Conservation (phyloP, 1,140 invertebrate genomes). For the Drosophila mayri region DNA sequence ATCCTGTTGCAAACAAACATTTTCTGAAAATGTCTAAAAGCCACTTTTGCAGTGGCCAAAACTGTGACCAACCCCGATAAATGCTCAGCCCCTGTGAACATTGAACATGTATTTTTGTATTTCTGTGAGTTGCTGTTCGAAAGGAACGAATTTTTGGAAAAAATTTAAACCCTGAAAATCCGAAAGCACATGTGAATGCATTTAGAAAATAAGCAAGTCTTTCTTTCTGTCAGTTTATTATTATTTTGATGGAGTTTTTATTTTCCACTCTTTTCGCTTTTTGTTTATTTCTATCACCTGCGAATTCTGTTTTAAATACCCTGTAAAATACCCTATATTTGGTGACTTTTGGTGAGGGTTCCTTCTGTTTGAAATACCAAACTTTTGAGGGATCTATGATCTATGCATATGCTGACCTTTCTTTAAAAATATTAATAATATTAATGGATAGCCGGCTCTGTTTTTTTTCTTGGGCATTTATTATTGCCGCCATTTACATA, state of each 20-base stretch:
- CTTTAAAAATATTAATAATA: constrained; percentile 36
- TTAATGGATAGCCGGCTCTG: constrained; percentile 7
- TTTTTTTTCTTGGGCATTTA: constrained; percentile 56
- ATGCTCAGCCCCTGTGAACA: constrained; percentile 11
- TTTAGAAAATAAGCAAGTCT: constrained; percentile 28
- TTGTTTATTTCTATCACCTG: constrained; percentile 27
- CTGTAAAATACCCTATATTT: constrained; percentile 11
- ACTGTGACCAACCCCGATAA: constrained; percentile 49
- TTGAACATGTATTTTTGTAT: constrained; percentile 34
- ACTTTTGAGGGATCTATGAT: not conserved
- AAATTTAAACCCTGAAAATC: constrained; percentile 45
- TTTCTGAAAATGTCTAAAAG: constrained; percentile 73
- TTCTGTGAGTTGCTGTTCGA: constrained; percentile 55
- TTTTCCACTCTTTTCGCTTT: not conserved
- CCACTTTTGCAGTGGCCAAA: constrained; percentile 55
- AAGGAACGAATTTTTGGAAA: constrained; percentile 63
- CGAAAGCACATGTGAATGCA: constrained; percentile 60
- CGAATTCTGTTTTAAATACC: not conserved
- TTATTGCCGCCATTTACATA: constrained; percentile 78
- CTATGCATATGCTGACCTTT: constrained; percentile 52
- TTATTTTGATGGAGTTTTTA: constrained; percentile 10
- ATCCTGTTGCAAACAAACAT: constrained; percentile 52
- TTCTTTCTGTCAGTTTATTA: not conserved
- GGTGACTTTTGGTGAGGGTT: constrained; percentile 63
- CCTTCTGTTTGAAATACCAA: constrained; percentile 41